phyloP scores from a whole-genome alignment of 2,113 vertebrate genomes.

The Heterocephalus glaber region DNA sequence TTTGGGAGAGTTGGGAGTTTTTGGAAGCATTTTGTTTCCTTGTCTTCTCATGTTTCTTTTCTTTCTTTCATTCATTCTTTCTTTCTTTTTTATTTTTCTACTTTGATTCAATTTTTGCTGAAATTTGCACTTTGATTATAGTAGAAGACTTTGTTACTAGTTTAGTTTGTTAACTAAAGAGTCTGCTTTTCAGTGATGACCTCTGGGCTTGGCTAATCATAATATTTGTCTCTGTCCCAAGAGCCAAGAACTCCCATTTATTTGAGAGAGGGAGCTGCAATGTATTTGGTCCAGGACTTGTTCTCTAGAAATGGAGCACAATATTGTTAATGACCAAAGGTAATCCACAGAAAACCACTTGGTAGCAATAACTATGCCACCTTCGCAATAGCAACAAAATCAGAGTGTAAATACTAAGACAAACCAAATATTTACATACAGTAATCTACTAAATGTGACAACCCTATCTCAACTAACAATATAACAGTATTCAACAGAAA shows the following conservation, averaged over 20 bases:
- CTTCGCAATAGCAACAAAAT: background rate
- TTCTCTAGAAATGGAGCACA: background rate
- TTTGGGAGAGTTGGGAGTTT: background rate
- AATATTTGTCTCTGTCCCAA: background rate
- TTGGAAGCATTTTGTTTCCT: background rate
- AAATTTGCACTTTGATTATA: background rate
- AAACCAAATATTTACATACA: background rate
- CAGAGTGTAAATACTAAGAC: background rate
- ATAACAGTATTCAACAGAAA: background rate
- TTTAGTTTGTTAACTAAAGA: no score
- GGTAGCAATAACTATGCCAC: background rate
- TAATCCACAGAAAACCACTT: background rate
- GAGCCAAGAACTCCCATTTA: background rate
- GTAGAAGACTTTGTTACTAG: background rate
- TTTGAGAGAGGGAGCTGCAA: background rate
- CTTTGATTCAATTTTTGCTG: background rate
- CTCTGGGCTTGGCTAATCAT: background rate
- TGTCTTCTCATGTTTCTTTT: background rate
- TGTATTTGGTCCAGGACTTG: background rate
- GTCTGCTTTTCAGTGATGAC: background rate
- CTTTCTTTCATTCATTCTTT: no score
- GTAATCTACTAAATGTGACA: background rate
- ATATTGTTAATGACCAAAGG: background rate
- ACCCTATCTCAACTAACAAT: background rate
- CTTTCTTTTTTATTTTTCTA: background rate